Evolutionary conservation across 2,888 invertebrate species (phyloP).

Genomic region (Drosophila emarginata): DNA sequence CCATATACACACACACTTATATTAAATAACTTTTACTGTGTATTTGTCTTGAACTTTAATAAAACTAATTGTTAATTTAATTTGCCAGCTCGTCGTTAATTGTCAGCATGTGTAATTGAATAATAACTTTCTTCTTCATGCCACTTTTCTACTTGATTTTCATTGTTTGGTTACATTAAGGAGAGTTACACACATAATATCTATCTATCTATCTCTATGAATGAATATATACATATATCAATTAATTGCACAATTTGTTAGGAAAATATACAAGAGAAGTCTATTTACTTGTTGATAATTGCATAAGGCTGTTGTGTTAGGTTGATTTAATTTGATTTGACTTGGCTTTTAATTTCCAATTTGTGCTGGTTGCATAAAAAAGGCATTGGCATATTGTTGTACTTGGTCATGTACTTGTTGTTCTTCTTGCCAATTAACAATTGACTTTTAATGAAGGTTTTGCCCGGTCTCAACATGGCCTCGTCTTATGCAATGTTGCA

Average conservation of each 20-base stretch:
- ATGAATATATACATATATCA: not conserved
- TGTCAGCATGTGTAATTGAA: slow-evolving; percentile 81
- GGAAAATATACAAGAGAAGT: not conserved
- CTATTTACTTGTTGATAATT: slow-evolving; percentile 28
- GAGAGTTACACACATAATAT: not conserved
- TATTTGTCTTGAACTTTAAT: slow-evolving; percentile 75
- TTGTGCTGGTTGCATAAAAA: slow-evolving; percentile 26
- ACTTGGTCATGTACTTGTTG: slow-evolving; percentile 2
- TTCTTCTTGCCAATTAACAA: slow-evolving; percentile 60
- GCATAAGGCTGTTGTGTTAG: slow-evolving; percentile 9
- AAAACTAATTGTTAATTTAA: slow-evolving; percentile 82
- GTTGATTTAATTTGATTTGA: slow-evolving; percentile 49
- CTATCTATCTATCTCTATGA: no score
- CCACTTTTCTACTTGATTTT: slow-evolving; percentile 3
- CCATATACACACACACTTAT: slow-evolving; percentile 21
- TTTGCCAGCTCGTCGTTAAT: slow-evolving; percentile 80
- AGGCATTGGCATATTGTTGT: slow-evolving; percentile 9
- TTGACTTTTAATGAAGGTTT: slow-evolving; percentile 56
- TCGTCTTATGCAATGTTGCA: slow-evolving; percentile 39
- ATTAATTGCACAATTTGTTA: not conserved
- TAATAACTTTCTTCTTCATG: slow-evolving; percentile 60
- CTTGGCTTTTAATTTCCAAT: slow-evolving; percentile 60
- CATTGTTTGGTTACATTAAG: slow-evolving; percentile 9
- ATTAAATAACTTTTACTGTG: slow-evolving; percentile 46
- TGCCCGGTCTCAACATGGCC: slow-evolving; percentile 34